These are phyloP conservation scores for Dasypolia templi DNA, from an alignment of 2,888 invertebrate species.

Conservation along the genomic window DNA sequence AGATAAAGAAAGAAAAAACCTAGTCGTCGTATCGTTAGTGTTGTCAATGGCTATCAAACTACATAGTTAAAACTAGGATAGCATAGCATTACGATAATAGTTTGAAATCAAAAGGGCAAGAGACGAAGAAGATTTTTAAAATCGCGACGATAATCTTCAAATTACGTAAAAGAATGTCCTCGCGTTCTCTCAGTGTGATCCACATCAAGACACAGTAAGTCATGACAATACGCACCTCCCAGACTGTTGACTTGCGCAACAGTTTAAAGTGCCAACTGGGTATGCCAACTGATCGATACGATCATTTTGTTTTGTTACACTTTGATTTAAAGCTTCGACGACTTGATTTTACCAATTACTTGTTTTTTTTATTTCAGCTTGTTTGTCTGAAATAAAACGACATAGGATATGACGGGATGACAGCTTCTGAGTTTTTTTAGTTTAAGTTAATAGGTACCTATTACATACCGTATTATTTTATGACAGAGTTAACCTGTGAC, in stretches of 20 bases:
- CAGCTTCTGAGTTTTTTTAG: background rate
- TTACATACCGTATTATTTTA: background rate
- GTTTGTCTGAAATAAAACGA: background rate
- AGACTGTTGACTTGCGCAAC: slow-evolving; percentile 59
- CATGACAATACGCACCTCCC: slow-evolving; percentile 55
- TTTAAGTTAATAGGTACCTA: too few species aligned
- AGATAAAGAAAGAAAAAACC: background rate
- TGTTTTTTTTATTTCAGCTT: background rate
- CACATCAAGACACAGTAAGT: slow-evolving; percentile 38
- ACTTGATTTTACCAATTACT: slow-evolving; percentile 14
- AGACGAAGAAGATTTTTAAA: background rate
- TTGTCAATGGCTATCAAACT: background rate
- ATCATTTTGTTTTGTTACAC: slow-evolving; percentile 54
- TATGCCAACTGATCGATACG: slow-evolving; percentile 56
- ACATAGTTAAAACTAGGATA: background rate
- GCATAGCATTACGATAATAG: background rate
- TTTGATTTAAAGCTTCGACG: slow-evolving; percentile 45
- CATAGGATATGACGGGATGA: background rate
- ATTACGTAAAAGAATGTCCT: background rate
- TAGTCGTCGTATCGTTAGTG: background rate
- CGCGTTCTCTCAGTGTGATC: slow-evolving; percentile 15
- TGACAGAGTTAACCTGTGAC: slow-evolving; percentile 11
- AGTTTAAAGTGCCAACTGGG: slow-evolving; percentile 61
- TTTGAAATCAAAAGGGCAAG: background rate
- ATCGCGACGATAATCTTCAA: background rate